A percentile compares a stretch with the other conserved stretches of the same genome.
Conservation (phyloP, 2,113 vertebrate species). For the Nestor notabilis region DNA sequence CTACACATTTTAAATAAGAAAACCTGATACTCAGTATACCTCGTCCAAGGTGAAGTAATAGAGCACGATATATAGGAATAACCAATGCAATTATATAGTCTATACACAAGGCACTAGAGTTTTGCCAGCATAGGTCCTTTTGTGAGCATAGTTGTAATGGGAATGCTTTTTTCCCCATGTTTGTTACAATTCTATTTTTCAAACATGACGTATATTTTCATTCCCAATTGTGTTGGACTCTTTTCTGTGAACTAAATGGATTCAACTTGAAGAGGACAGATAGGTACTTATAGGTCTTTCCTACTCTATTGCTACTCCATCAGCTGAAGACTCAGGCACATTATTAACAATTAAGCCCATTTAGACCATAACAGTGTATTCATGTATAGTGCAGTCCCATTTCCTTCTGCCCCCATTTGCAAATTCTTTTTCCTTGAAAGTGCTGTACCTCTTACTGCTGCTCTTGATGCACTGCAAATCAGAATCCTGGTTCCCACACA, state of each 20-base stretch:
- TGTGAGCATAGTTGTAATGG: not conserved
- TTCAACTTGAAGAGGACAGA: not conserved
- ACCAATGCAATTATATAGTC: not conserved
- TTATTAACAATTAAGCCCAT: not conserved
- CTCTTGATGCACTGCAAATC: not conserved
- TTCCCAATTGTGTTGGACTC: not conserved
- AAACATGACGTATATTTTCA: not conserved
- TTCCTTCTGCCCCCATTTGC: not conserved
- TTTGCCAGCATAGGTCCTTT: not conserved
- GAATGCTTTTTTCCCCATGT: not conserved
- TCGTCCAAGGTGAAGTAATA: not conserved
- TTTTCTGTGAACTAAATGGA: not conserved
- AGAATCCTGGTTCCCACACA: not conserved
- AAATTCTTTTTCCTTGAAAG: not conserved
- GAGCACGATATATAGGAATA: not conserved
- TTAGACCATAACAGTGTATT: not conserved
- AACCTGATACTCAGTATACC: not conserved
- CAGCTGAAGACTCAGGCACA: not conserved
- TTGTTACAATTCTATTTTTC: not conserved
- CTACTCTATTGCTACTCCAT: not conserved
- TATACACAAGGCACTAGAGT: not conserved
- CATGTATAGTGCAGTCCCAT: not conserved
- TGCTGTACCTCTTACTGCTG: not conserved
- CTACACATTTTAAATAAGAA: not conserved
- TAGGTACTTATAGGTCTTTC: not conserved